Conservation (phyloP, 2,888 invertebrate species). For the Eupelmus urozonus region DNA sequence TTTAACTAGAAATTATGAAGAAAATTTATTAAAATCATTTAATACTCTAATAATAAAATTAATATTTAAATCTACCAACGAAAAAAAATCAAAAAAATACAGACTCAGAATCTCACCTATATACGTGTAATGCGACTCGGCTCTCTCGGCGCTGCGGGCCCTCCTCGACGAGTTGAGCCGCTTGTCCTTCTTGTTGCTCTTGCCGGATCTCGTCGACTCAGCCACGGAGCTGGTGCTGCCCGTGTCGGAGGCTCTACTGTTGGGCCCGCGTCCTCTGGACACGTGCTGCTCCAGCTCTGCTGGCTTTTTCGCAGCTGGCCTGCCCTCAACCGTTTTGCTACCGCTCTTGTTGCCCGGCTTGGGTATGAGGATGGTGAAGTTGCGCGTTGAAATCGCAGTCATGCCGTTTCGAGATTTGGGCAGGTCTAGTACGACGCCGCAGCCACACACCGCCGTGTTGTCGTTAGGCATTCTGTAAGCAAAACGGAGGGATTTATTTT, state of each 20-base stretch:
- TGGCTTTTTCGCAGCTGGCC: conserved; percentile 66
- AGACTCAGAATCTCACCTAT: conserved; percentile 67
- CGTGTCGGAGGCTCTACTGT: conserved; percentile 65
- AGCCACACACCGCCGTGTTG: conserved; percentile 70
- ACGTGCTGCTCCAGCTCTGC: conserved; percentile 45
- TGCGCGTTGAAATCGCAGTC: conserved; percentile 65
- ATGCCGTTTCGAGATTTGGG: conserved; percentile 68
- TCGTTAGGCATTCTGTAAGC: conserved; percentile 74
- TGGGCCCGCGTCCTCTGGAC: conserved; percentile 63
- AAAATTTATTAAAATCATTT: too few relatives aligned
- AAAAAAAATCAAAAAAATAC: not conserved
- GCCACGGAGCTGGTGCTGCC: conserved; percentile 70
- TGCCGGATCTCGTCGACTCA: conserved; percentile 60
- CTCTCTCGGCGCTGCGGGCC: conserved; percentile 73
- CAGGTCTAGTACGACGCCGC: conserved; percentile 68
- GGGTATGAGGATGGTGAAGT: conserved; percentile 67
- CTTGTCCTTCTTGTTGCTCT: conserved; percentile 68
- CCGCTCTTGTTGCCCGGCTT: conserved; percentile 59
- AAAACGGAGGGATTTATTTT: too few relatives aligned
- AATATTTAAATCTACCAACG: too few relatives aligned
- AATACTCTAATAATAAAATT: too few relatives aligned
- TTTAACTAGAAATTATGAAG: too few relatives aligned
- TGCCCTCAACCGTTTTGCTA: conserved; percentile 61
- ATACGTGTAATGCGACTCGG: conserved; percentile 74
- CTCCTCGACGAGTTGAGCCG: conserved; percentile 71